These are phyloP conservation scores for Gastrophysa polygoni DNA, from an alignment of 2,888 invertebrate genomes.

Conservation along the genomic window DNA sequence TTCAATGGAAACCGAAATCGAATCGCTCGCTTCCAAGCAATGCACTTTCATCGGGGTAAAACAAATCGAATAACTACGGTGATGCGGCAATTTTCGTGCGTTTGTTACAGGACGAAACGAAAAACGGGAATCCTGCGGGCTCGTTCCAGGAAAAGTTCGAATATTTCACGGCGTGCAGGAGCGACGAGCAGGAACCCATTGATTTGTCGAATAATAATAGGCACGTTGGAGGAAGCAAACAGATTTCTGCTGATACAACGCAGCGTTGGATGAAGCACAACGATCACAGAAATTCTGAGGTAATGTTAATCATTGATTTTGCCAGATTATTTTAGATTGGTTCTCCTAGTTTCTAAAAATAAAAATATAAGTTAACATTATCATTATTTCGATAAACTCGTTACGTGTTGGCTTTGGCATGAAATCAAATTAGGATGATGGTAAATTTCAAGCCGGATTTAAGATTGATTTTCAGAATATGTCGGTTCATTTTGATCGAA, in stretches of 20 bases:
- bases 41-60: conserved; percentile 24
- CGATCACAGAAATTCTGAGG: no score
- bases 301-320: no score
- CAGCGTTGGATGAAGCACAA: no score
- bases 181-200: conserved; percentile 34
- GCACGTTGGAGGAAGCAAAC: background rate
- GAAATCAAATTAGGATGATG: no score
- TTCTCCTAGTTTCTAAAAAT: no score
- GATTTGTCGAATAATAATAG: conserved; percentile 26
- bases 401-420: no score
- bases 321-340: no score
- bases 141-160: background rate
- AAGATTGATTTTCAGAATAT: no score
- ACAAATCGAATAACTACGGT: conserved; percentile 6
- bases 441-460: no score
- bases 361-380: no score
- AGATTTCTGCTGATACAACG: background rate
- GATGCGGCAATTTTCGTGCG: background rate
- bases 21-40: conserved; percentile 37
- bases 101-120: background rate
- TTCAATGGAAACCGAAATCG: conserved; percentile 43
- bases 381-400: no score
- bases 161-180: background rate
- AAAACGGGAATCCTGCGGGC: background rate
- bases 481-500: no score